These are phyloP conservation scores for Pterocles orientalis DNA, from an alignment of 2,113 vertebrate species.

Conservation along the genomic window DNA sequence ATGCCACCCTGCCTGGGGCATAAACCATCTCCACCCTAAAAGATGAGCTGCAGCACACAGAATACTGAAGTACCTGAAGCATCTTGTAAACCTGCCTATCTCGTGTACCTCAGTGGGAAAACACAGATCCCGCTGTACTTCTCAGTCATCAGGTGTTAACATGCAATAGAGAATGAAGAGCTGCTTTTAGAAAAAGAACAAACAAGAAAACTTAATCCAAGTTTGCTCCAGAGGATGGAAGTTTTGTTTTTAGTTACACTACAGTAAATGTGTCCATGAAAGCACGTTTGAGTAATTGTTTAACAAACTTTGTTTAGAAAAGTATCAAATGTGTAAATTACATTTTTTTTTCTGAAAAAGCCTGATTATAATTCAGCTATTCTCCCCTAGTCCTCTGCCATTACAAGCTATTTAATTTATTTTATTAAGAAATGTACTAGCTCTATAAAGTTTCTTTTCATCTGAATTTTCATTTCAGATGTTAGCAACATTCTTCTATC, in stretches of 20 bases:
- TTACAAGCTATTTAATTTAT: not conserved
- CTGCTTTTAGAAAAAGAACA: not conserved
- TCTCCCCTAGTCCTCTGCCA: not conserved
- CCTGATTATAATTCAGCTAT: not conserved
- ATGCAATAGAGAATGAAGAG: not conserved
- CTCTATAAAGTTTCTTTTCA: not conserved
- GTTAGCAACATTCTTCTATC: not conserved
- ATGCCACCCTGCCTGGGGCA: rapidly evolving
- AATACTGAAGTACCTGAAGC: rapidly evolving
- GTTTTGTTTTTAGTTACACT: not conserved
- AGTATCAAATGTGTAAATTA: not conserved
- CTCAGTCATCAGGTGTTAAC: not conserved
- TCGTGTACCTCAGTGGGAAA: not conserved
- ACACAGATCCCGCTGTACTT: not conserved
- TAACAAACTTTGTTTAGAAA: not conserved
- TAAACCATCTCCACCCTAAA: not conserved
- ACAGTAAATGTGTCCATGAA: not conserved
- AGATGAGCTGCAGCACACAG: not conserved
- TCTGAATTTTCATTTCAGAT: not conserved
- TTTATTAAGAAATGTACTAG: not conserved
- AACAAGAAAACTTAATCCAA: not conserved
- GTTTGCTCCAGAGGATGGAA: not conserved
- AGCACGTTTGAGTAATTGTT: not conserved
- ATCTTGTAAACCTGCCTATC: not conserved
- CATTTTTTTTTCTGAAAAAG: not conserved